Evolutionary conservation across 2,888 invertebrate species (phyloP).

Genomic region (Geotrupes spiniger): DNA sequence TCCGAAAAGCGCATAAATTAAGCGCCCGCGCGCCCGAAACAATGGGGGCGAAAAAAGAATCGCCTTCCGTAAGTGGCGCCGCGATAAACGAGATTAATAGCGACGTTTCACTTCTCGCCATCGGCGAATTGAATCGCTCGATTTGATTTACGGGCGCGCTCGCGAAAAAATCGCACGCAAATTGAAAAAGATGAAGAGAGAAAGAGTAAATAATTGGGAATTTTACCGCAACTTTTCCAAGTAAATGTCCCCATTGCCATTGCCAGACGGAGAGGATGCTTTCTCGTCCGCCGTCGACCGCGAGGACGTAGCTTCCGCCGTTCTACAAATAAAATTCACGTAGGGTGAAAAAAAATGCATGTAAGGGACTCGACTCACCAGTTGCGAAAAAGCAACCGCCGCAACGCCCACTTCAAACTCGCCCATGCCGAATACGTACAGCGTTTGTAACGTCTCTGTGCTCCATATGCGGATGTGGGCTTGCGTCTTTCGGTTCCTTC

Average conservation of each 20-base stretch:
- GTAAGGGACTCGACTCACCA: constrained; percentile 56
- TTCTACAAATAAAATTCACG: constrained; percentile 65
- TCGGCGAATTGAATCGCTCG: too few relatives aligned
- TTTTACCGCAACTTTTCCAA: constrained; percentile 91
- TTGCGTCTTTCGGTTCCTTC: constrained; percentile 79
- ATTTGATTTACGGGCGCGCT: too few relatives aligned
- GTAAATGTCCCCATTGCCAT: constrained; percentile 91
- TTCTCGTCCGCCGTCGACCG: constrained; percentile 85
- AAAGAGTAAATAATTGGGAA: neutral
- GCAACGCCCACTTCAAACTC: constrained; percentile 85
- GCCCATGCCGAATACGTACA: constrained; percentile 88
- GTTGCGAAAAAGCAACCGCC: constrained; percentile 84
- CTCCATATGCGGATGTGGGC: constrained; percentile 93
- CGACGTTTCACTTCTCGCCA: too few relatives aligned
- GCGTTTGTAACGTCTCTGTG: constrained; percentile 81
- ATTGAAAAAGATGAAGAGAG: too few relatives aligned
- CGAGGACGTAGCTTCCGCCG: constrained; percentile 85
- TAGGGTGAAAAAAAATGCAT: neutral
- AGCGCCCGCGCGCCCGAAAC: too few relatives aligned
- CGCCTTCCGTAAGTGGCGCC: too few relatives aligned
- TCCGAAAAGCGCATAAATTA: neutral
- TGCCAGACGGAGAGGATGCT: constrained; percentile 93
- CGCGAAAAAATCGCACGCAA: too few relatives aligned
- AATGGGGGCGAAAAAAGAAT: too few relatives aligned
- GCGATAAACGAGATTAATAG: too few relatives aligned